Evolutionary conservation across 2,888 invertebrate genomes (phyloP).

Genomic region (Calameuta filiformis): DNA sequence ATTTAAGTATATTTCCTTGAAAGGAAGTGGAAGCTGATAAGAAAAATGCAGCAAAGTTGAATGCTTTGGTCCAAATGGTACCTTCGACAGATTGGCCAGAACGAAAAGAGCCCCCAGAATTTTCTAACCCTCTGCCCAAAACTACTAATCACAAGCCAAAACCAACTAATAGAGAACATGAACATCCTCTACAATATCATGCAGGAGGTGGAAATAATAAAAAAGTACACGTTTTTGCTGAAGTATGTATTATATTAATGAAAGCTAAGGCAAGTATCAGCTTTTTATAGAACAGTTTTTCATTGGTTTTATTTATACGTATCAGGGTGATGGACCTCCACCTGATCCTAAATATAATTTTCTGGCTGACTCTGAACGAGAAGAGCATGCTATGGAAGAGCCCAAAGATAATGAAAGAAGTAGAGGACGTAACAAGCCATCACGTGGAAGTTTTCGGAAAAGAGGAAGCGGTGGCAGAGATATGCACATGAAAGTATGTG

Average conservation of each 20-base stretch:
- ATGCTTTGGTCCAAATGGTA: slow-evolving; percentile 63
- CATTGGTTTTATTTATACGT: slow-evolving; percentile 18
- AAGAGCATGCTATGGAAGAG: slow-evolving; percentile 43
- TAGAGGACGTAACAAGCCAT: slow-evolving; percentile 40
- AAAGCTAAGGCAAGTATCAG: not conserved
- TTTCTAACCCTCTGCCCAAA: slow-evolving; percentile 44
- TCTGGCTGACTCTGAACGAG: slow-evolving; percentile 64
- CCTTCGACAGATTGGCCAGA: slow-evolving; percentile 65
- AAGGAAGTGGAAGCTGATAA: slow-evolving; percentile 67
- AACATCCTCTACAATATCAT: slow-evolving; percentile 48
- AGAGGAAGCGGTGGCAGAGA: slow-evolving; percentile 42
- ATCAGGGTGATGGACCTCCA: slow-evolving; percentile 64
- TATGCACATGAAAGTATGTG: slow-evolving; percentile 30
- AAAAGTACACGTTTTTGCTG: slow-evolving; percentile 51
- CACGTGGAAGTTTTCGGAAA: slow-evolving; percentile 40
- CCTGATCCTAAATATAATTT: slow-evolving; percentile 67
- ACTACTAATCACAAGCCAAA: slow-evolving; percentile 38
- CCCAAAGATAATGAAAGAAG: slow-evolving; percentile 42
- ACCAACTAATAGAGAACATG: slow-evolving; percentile 28
- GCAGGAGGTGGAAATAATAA: slow-evolving; percentile 48
- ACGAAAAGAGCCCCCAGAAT: slow-evolving; percentile 59
- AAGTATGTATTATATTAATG: slow-evolving; percentile 34
- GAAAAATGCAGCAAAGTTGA: slow-evolving; percentile 63
- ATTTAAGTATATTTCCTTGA: not conserved
- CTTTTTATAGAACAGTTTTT: not conserved